These are phyloP conservation scores for Mylabris phalerata DNA, from an alignment of 1,140 invertebrate genomes.

Conservation along the genomic window DNA sequence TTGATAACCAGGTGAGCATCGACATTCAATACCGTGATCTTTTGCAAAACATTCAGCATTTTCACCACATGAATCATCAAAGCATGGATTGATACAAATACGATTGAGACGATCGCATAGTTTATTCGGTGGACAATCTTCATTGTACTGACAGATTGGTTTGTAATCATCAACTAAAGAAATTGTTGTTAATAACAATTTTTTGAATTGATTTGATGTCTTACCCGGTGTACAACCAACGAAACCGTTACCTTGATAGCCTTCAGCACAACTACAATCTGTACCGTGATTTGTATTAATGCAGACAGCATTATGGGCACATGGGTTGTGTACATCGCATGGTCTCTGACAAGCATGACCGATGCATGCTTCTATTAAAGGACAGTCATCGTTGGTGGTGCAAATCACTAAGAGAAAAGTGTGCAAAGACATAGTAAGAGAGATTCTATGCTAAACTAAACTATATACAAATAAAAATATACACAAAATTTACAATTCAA, in stretches of 20 bases:
- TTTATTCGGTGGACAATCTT: conserved; percentile 77
- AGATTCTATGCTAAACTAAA: conserved; percentile 26
- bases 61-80: conserved; percentile 72
- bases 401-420: conserved; percentile 60
- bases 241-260: conserved; percentile 80
- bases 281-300: conserved; percentile 81
- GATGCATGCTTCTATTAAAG: conserved; percentile 72
- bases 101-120: conserved; percentile 75
- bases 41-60: conserved; percentile 73
- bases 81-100: conserved; percentile 76
- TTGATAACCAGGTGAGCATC: conserved; percentile 64
- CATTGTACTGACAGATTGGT: conserved; percentile 80
- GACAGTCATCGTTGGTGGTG: conserved; percentile 72
- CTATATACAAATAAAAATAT: conserved; percentile 26
- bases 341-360: conserved; percentile 73
- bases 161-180: conserved; percentile 51
- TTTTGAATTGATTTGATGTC: background rate
- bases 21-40: conserved; percentile 72
- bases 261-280: conserved; percentile 77
- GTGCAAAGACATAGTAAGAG: conserved; percentile 40
- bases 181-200: conserved; percentile 1
- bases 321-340: conserved; percentile 73
- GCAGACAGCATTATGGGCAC: conserved; percentile 76
- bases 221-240: conserved; percentile 68
- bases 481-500: conserved; percentile 1